Evolutionary conservation across 1,140 invertebrate genomes (phyloP).

Genomic region (Drosophila erecta): DNA sequence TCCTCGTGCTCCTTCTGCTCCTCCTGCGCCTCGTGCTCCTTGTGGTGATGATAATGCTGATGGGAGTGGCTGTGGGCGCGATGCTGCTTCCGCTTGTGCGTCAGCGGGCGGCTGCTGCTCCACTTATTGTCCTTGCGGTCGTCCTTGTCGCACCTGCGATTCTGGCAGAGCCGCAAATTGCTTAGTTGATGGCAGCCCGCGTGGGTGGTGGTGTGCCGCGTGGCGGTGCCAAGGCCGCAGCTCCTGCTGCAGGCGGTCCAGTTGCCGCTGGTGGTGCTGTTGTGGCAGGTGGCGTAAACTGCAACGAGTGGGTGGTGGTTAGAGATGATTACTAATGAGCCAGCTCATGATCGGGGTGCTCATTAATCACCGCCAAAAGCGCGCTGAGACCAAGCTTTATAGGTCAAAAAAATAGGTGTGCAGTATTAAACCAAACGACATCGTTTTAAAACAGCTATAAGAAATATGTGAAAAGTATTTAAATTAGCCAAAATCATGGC

Average conservation of each 20-base stretch:
- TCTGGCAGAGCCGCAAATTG: constrained; percentile 87
- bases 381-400: not conserved
- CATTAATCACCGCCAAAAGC: constrained; percentile 21
- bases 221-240: constrained; percentile 88
- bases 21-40: constrained; percentile 22
- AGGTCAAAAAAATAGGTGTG: too few species aligned
- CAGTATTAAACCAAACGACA: not conserved
- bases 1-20: constrained; percentile 14
- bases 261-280: constrained; percentile 84
- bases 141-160: constrained; percentile 75
- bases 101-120: constrained; percentile 35
- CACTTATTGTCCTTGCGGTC: constrained; percentile 59
- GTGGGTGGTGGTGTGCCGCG: constrained; percentile 87
- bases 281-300: constrained; percentile 85
- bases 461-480: too few species aligned
- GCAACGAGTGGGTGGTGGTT: constrained; percentile 25
- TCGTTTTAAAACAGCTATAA: not conserved
- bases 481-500: too few species aligned
- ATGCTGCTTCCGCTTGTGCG: constrained; percentile 31
- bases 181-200: constrained; percentile 86
- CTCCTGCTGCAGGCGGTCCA: constrained; percentile 88
- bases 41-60: constrained; percentile 44
- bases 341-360: constrained; percentile 14
- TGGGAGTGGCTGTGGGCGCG: constrained; percentile 27
- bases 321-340: constrained; percentile 37